Percentiles rank a stretch among this genome's conserved stretches.
phyloP scores from a whole-genome alignment of 2,113 vertebrate genomes.

The Gila orcuttii region DNA sequence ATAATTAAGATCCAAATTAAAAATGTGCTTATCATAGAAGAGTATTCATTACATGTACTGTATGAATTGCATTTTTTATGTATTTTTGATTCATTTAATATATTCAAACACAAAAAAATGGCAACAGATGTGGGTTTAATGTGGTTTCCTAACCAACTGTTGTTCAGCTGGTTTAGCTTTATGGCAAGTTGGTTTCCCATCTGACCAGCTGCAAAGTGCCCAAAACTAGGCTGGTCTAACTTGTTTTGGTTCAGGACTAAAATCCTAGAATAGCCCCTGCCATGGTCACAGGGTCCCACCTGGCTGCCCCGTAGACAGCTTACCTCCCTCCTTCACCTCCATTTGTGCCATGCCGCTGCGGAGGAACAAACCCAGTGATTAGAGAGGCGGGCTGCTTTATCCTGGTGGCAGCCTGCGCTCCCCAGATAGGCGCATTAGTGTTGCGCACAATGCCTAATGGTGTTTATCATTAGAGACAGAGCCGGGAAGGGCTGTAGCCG shows the following conservation, averaged over 20 bases:
- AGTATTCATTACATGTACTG: background rate
- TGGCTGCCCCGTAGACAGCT: constrained; percentile 36
- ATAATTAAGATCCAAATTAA: too few species aligned
- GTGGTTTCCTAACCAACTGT: background rate
- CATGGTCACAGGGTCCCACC: constrained; percentile 19
- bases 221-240: background rate
- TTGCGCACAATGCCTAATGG: constrained; percentile 62
- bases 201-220: background rate
- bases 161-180: background rate
- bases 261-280: background rate
- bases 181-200: background rate
- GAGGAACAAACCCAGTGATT: constrained; percentile 57
- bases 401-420: constrained; percentile 58
- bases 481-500: constrained; percentile 33
- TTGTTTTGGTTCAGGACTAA: background rate
- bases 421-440: constrained; percentile 62
- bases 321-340: constrained; percentile 14
- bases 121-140: background rate
- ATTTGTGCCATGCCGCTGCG: constrained; percentile 32
- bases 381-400: constrained; percentile 62
- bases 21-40: background rate
- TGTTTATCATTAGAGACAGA: constrained; percentile 66
- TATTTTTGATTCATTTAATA: background rate
- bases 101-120: too few species aligned
- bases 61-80: background rate